Base-by-base conservation (phyloP, 2,797 vertebrate species). In the Psittacula derbiana region DNA sequence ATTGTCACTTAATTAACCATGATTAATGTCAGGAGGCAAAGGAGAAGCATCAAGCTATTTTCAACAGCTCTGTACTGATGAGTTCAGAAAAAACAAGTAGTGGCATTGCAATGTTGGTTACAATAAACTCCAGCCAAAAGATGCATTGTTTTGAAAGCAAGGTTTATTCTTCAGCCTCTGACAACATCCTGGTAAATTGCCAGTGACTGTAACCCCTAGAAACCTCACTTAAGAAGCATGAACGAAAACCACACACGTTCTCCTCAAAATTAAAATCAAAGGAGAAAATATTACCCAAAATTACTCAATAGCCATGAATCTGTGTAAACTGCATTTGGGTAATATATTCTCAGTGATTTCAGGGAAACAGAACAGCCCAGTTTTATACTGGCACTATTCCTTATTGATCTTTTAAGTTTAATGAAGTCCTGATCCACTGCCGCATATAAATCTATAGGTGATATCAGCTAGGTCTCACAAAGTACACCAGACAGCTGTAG, bases 1-100 rank as follows among this genome's bases (percentile, higher is more conserved):
- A 94, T 86, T 94, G 78, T 95, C 73, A 90, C 50, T 94, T 95
- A 95, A 95, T 96, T 95, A 93, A 75, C 55, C 2, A 25, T 93
- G 93, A 95, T 93, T 93, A 94, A 90, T 96, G 78, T 92, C 81
- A 84, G 58, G 47, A 94, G 91, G 44, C 86, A 78, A 89, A 93
- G 79, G 40, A 93, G 78, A 80, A 95, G 70, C 36, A 71, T 89
- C 78, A 81, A 88, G 80, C 16, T 67, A 30, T 94, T 96, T 95
- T 96, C 96, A 95, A 80, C 91, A 92, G 64, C 80, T 88, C 75
- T 85, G 58, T 88, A 78, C 69, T 89, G 91, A 94, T 13, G 53
- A 90, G 67, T 92, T 93, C 69, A 93, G 79, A 52, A 81, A 90
- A 80, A 67, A 82, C 46, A 82, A 47, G 31, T 40, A 86, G 57